These are phyloP conservation scores for Myodes glareolus DNA, from an alignment of 2,113 vertebrate species.

Conservation along the genomic window DNA sequence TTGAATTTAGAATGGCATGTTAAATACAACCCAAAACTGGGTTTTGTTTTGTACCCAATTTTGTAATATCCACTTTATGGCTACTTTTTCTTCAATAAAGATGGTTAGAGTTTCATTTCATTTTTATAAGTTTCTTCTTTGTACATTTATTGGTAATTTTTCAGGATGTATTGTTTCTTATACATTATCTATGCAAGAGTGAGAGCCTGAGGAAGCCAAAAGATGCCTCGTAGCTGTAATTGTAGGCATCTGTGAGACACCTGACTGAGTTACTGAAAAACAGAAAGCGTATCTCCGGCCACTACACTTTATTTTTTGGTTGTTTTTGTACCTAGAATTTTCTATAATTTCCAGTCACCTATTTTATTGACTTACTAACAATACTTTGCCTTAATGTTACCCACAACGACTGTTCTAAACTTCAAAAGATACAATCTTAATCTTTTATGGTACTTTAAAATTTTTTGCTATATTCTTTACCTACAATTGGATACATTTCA, in stretches of 20 bases:
- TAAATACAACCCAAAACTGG: background rate
- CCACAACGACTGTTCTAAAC: background rate
- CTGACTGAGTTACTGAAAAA: too few species aligned
- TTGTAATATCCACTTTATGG: background rate
- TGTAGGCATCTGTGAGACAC: background rate
- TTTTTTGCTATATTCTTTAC: background rate
- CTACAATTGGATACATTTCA: background rate
- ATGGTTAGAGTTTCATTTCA: background rate
- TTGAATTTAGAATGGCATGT: constrained; percentile 17
- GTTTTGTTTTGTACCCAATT: constrained; percentile 1
- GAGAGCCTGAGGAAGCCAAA: background rate
- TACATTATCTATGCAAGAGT: background rate
- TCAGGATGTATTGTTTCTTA: background rate
- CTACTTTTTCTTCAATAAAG: background rate
- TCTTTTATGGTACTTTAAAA: background rate
- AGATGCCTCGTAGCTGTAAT: background rate
- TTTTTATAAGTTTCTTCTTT: background rate
- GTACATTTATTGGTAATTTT: background rate
- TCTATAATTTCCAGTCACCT: background rate
- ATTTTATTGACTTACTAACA: background rate
- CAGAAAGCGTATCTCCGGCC: background rate
- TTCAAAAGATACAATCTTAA: background rate
- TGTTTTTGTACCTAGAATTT: background rate
- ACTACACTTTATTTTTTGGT: too few species aligned
- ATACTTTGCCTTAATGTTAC: background rate